These are phyloP conservation scores for Drosophila elegans DNA, from an alignment of 1,140 invertebrate species.

Conservation along the genomic window DNA sequence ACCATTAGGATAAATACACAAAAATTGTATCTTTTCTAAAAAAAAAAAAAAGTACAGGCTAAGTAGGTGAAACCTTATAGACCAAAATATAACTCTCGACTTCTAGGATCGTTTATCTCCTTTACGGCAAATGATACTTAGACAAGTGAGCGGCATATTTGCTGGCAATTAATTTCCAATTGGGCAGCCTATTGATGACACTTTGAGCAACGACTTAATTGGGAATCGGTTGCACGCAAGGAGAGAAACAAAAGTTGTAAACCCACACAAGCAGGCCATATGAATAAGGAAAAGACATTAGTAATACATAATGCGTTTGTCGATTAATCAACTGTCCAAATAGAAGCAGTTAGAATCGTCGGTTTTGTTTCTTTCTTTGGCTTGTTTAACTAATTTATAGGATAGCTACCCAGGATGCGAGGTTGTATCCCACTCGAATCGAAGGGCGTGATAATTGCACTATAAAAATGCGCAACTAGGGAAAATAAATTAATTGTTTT, in stretches of 20 bases:
- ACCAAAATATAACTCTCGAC: conserved; percentile 18
- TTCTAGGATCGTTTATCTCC: conserved; percentile 19
- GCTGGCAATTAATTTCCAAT: conserved; percentile 76
- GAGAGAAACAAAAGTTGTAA: conserved; percentile 14
- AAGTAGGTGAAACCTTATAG: conserved; percentile 26
- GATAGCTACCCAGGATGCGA: conserved; percentile 58
- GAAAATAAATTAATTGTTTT: conserved; percentile 69
- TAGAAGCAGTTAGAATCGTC: conserved; percentile 42
- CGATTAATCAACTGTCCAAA: conserved; percentile 79
- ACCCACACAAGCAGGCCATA: conserved; percentile 7
- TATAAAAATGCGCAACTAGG: conserved; percentile 75
- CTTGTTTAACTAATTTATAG: conserved; percentile 73
- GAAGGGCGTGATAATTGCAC: conserved; percentile 73
- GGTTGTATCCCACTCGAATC: conserved; percentile 5
- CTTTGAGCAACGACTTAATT: conserved; percentile 76
- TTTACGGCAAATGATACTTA: conserved; percentile 39
- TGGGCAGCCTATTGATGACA: conserved; percentile 69
- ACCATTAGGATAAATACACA: conserved; percentile 42
- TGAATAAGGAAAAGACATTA: conserved; percentile 58
- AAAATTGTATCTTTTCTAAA: too few species aligned
- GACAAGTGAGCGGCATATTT: conserved; percentile 45
- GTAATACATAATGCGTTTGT: conserved; percentile 71
- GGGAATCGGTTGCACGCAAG: conserved; percentile 58
- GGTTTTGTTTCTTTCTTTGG: conserved; percentile 5
- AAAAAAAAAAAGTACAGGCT: conserved; percentile 11